phyloP scores from a whole-genome alignment of 2,888 invertebrate species.

The Cenopis cana region DNA sequence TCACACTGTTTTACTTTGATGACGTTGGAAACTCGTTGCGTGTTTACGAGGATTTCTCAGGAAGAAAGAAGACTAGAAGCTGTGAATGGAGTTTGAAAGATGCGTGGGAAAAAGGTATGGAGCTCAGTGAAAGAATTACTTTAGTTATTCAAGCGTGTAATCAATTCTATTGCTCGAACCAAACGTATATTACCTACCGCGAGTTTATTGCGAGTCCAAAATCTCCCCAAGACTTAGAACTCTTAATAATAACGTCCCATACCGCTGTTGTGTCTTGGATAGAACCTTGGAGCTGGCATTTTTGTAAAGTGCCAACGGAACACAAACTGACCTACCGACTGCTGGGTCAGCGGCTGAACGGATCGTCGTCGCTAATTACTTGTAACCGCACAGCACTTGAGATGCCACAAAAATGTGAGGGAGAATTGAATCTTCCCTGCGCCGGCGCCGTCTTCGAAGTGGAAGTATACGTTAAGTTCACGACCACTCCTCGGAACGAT shows the following conservation, averaged over 20 bases:
- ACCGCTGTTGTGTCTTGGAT: background rate
- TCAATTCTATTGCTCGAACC: background rate
- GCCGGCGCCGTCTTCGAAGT: background rate
- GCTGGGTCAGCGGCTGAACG: background rate
- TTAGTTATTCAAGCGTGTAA: background rate
- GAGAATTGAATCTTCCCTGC: background rate
- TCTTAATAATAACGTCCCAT: background rate
- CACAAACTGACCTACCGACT: background rate
- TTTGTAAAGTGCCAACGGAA: background rate
- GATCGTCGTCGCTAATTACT: background rate
- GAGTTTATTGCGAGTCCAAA: background rate
- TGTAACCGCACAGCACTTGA: background rate
- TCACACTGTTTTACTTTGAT: background rate
- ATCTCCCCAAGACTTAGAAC: background rate
- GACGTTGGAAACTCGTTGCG: background rate
- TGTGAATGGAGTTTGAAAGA: background rate
- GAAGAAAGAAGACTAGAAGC: background rate
- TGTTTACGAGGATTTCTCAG: background rate
- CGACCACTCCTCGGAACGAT: background rate
- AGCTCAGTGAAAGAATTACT: background rate
- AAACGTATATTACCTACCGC: background rate
- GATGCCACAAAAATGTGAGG: background rate
- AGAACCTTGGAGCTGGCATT: background rate
- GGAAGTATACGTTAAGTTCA: background rate
- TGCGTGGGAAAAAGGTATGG: background rate